These are phyloP conservation scores for Hartigia nigra DNA, from an alignment of 2,888 invertebrate species.

Conservation along the genomic window DNA sequence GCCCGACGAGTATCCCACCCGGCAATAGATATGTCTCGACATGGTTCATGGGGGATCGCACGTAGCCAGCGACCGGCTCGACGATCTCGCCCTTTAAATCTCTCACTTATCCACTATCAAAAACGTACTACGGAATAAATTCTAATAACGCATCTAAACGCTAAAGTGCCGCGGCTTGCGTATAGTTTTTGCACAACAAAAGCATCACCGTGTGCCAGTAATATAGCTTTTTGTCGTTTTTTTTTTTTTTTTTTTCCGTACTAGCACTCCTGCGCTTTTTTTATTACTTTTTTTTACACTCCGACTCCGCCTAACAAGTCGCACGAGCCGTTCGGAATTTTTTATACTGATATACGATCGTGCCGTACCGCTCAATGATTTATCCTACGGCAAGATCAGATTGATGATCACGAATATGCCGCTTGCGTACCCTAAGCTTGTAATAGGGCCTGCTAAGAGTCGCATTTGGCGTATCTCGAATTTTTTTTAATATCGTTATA, in stretches of 20 bases:
- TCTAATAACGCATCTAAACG: background rate
- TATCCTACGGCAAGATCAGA: background rate
- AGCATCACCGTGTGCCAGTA: background rate
- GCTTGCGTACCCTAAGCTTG: conserved; percentile 50
- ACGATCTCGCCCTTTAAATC: background rate
- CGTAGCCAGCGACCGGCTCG: conserved; percentile 25
- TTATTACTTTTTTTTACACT: conserved; percentile 25
- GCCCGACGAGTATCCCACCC: conserved; percentile 49
- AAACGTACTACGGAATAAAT: background rate
- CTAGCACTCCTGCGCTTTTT: conserved; percentile 22
- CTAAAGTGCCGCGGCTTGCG: background rate
- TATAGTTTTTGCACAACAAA: background rate
- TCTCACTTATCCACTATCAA: conserved; percentile 20
- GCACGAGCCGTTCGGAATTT: background rate
- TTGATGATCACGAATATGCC: conserved; percentile 44
- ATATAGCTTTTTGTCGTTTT: conserved; percentile 10
- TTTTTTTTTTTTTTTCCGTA: conserved; percentile 26
- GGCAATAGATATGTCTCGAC: conserved; percentile 57
- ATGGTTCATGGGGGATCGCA: conserved; percentile 49
- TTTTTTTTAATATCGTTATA: background rate
- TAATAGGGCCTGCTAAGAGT: conserved; percentile 60
- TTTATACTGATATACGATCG: background rate
- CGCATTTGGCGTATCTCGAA: conserved; percentile 51
- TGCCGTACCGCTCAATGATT: background rate
- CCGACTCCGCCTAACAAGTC: background rate